Evolutionary conservation across 2,797 vertebrate genomes (phyloP).

Genomic region (Pempheris klunzingeri): DNA sequence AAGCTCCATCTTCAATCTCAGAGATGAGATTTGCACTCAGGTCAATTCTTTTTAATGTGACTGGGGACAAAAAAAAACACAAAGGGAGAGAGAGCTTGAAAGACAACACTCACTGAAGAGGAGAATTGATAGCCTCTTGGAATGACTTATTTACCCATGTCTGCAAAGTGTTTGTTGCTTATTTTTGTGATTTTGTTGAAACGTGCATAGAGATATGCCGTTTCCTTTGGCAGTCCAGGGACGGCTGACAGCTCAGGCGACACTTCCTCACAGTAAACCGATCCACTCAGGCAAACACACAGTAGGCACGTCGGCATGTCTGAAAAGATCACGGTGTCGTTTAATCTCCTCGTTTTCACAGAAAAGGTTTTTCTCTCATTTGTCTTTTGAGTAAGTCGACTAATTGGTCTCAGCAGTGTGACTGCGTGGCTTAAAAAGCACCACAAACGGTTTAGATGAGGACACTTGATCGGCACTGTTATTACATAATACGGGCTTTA

Average conservation of each 20-base stretch:
- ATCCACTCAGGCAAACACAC: constrained; percentile 93
- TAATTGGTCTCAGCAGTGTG: constrained; percentile 7
- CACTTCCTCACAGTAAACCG: constrained; percentile 94
- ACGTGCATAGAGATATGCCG: constrained; percentile 91
- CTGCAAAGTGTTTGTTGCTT: constrained; percentile 89
- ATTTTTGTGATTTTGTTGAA: constrained; percentile 95
- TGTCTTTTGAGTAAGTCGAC: background rate
- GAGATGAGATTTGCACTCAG: constrained; percentile 91
- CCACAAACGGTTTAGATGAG: constrained; percentile 33
- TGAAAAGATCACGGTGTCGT: constrained; percentile 68
- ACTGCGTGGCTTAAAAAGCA: constrained; percentile 27
- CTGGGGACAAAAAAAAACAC: constrained; percentile 70
- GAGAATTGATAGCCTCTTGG: background rate
- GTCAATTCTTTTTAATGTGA: constrained; percentile 92
- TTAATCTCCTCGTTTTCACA: constrained; percentile 1
- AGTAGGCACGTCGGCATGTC: constrained; percentile 94
- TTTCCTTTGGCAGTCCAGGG: constrained; percentile 93
- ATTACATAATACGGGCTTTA: constrained; percentile 70
- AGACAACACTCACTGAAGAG: background rate
- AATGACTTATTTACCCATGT: constrained; percentile 86
- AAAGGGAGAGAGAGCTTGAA: background rate
- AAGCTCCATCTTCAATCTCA: constrained; percentile 93
- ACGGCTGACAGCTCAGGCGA: constrained; percentile 88
- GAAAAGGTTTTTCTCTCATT: background rate
- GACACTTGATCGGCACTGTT: constrained; percentile 58